phyloP scores from a whole-genome alignment of 2,797 vertebrate genomes.

The Catostomus latipinnis region DNA sequence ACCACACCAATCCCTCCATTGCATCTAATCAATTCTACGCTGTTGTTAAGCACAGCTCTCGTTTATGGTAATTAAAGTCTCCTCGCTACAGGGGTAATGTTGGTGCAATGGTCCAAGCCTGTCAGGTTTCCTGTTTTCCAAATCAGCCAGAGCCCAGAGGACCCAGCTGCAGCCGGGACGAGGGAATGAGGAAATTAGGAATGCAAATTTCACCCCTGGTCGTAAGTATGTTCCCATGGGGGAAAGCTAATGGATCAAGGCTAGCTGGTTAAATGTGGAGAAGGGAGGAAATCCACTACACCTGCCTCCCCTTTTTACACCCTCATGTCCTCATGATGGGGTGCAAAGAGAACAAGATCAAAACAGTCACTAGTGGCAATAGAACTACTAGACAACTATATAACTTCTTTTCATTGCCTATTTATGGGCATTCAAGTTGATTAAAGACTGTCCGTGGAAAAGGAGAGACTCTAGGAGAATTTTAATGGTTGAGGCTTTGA shows the following conservation, averaged over 20 bases:
- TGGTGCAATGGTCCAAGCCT: slow-evolving; percentile 60
- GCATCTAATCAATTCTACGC: slow-evolving; percentile 76
- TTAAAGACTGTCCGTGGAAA: slow-evolving; percentile 24
- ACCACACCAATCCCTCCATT: slow-evolving; percentile 39
- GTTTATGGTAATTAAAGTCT: slow-evolving; percentile 74
- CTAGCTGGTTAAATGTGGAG: slow-evolving; percentile 67
- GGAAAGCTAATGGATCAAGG: slow-evolving; percentile 69
- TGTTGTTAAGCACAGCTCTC: slow-evolving; percentile 74
- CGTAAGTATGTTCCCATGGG: slow-evolving; percentile 65
- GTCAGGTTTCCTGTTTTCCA: slow-evolving; percentile 68
- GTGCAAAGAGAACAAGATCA: slow-evolving; percentile 1
- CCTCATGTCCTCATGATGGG: slow-evolving; percentile 12
- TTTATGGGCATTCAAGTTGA: slow-evolving; percentile 36
- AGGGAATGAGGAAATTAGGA: slow-evolving; percentile 68
- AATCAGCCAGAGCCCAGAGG: slow-evolving; percentile 57
- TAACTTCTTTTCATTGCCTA: slow-evolving; percentile 18
- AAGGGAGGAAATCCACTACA: slow-evolving; percentile 24
- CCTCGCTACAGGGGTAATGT: slow-evolving; percentile 40
- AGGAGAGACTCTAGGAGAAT: slow-evolving; percentile 34
- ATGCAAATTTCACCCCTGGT: slow-evolving; percentile 74
- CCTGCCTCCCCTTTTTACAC: slow-evolving; percentile 36
- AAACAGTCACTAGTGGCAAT: slow-evolving; percentile 23
- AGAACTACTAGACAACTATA: background rate
- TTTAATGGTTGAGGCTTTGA: slow-evolving; percentile 32
- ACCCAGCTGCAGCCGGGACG: slow-evolving; percentile 72